Conservation (phyloP, 2,797 vertebrate species). For the Leptatherina wallacei region DNA sequence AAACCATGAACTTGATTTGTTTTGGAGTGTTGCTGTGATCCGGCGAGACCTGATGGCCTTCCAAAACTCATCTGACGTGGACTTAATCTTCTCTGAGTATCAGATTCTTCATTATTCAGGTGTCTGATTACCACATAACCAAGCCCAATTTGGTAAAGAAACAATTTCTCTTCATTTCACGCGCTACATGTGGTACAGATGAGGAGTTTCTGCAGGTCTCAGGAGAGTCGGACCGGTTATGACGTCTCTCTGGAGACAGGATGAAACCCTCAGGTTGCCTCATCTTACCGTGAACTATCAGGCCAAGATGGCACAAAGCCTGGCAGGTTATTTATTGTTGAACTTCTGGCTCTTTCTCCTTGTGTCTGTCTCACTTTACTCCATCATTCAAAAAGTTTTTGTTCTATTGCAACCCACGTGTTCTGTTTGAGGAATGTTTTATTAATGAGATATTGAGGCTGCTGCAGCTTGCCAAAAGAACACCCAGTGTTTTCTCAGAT, state of each 20-base stretch:
- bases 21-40: slow-evolving; percentile 15
- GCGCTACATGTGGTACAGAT: neutral
- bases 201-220: neutral
- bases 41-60: neutral
- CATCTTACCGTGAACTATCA: neutral
- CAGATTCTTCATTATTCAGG: neutral
- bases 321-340: slow-evolving; percentile 2
- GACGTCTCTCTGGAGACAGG: neutral
- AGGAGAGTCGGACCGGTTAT: neutral
- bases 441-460: slow-evolving; percentile 10
- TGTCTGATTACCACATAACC: neutral
- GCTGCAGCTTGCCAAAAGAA: neutral
- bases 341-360: neutral
- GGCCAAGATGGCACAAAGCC: neutral
- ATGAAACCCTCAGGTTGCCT: neutral
- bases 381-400: neutral
- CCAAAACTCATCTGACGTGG: neutral
- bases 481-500: slow-evolving; percentile 17
- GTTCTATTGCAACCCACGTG: neutral
- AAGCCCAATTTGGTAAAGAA: neutral
- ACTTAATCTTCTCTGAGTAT: slow-evolving; percentile 14
- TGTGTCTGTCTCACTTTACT: neutral
- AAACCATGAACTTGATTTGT: neutral
- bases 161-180: neutral
- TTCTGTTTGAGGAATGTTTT: neutral